These are phyloP conservation scores for Monodelphis domestica DNA, from an alignment of 2,797 vertebrate genomes.

Conservation along the genomic window DNA sequence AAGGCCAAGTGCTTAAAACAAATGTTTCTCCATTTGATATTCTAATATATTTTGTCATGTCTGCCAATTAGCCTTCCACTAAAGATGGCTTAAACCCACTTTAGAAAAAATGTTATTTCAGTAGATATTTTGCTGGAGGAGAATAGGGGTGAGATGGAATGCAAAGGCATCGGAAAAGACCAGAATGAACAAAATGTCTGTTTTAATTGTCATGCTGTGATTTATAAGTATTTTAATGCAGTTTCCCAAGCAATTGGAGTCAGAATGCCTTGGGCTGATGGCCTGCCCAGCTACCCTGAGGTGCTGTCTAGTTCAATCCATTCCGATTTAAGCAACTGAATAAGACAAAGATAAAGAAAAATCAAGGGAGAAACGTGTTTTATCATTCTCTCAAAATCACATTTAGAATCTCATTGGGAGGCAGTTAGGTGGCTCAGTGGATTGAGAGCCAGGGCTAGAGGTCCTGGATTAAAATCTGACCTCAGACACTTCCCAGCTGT, in stretches of 20 bases:
- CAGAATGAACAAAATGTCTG: constrained; percentile 8
- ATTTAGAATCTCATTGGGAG: constrained; percentile 55
- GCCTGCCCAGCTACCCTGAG: neutral
- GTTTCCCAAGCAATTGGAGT: constrained; percentile 19
- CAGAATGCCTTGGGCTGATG: neutral
- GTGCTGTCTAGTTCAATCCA: neutral
- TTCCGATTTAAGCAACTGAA: neutral
- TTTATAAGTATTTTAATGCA: neutral
- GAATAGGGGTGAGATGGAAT: neutral
- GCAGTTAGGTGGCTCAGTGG: no score
- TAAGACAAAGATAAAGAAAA: neutral
- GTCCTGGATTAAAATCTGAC: no score
- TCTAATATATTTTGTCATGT: neutral
- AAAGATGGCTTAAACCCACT: constrained; percentile 32
- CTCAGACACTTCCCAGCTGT: no score
- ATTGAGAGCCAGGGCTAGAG: no score
- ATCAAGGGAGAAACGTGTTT: neutral
- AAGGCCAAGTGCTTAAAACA: constrained; percentile 28
- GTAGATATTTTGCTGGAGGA: constrained; percentile 40
- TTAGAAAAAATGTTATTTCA: constrained; percentile 50
- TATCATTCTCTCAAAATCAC: constrained; percentile 55
- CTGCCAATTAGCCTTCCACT: neutral
- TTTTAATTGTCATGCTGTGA: neutral
- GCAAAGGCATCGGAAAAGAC: constrained; percentile 31
- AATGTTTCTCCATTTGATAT: constrained; percentile 10